Evolutionary conservation across 1,140 invertebrate species (phyloP).

Genomic region (Dendroctonus valens): DNA sequence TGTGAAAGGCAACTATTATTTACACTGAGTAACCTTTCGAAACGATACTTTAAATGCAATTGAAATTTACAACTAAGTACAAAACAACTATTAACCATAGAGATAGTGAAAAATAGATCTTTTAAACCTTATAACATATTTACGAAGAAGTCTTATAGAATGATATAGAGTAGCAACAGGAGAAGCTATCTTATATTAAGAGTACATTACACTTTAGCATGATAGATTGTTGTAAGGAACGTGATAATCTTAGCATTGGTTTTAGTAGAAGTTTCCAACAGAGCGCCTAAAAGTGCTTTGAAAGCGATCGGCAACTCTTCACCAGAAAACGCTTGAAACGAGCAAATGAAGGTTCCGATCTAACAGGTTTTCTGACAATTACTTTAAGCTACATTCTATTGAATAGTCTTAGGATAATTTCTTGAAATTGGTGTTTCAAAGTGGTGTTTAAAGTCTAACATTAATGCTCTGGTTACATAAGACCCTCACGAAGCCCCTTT

Average conservation of each 20-base stretch:
- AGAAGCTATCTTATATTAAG: conserved; percentile 3
- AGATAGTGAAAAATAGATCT: conserved; percentile 11
- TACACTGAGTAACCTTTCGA: neutral
- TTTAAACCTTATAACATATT: neutral
- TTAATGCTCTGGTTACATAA: conserved; percentile 1
- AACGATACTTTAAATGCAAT: neutral
- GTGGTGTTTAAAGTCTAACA: conserved; percentile 23
- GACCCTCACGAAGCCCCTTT: neutral
- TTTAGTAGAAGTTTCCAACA: too few relatives aligned
- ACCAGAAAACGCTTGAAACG: too few relatives aligned
- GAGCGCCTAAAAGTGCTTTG: too few relatives aligned
- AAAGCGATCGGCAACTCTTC: too few relatives aligned
- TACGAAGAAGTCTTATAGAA: conserved; percentile 18
- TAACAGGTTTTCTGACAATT: neutral
- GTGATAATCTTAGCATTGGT: too few relatives aligned
- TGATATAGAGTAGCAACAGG: conserved; percentile 14
- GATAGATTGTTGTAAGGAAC: neutral
- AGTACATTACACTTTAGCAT: conserved; percentile 1
- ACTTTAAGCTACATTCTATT: neutral
- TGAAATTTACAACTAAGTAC: neutral
- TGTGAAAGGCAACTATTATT: neutral
- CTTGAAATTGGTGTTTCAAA: conserved; percentile 20
- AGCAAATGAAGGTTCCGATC: neutral
- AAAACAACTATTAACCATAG: conserved; percentile 1
- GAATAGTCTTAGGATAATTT: neutral